Percentiles rank a stretch among this genome's conserved stretches.
phyloP scores from a whole-genome alignment of 92 coral and sea anemone genomes.

The Virgularia gustaviana region DNA sequence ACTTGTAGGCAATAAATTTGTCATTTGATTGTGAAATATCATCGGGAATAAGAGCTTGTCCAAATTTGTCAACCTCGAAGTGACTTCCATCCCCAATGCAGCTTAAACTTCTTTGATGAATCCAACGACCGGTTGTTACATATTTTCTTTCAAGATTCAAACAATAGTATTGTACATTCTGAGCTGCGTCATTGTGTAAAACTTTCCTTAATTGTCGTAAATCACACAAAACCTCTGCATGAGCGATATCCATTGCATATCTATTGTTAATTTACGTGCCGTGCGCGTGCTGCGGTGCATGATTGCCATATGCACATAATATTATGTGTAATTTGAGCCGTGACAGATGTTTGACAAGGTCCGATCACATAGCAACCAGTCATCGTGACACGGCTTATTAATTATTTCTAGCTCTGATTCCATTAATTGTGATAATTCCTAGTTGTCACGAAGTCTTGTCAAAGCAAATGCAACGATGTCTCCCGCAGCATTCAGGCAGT shows the following conservation, averaged over 20 bases:
- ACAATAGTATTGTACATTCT: neutral
- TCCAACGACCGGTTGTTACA: conserved; percentile 11
- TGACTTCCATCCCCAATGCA: neutral
- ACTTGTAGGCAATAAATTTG: conserved; percentile 7
- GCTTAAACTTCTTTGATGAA: neutral
- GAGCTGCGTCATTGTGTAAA: neutral
- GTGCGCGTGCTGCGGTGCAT: too few relatives aligned
- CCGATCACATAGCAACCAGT: too few relatives aligned
- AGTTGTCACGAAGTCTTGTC: too few relatives aligned
- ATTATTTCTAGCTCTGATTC: too few relatives aligned
- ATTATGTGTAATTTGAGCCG: too few relatives aligned
- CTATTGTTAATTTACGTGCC: too few relatives aligned
- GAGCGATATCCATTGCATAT: conserved; percentile 2
- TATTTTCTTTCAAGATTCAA: neutral
- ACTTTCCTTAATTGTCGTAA: neutral
- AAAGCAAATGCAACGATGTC: too few relatives aligned
- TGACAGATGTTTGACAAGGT: too few relatives aligned
- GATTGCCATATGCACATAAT: too few relatives aligned
- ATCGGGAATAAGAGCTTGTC: conserved; percentile 35
- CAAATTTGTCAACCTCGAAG: conserved; percentile 20
- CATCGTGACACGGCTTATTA: neutral
- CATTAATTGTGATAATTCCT: too few relatives aligned
- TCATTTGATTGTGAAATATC: conserved; percentile 16
- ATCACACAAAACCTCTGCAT: neutral
- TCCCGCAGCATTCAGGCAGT: too few relatives aligned